A percentile compares a stretch with the other conserved stretches of the same genome.
Conservation (phyloP, 1,140 invertebrate genomes). For the Calephelis nemesis region DNA sequence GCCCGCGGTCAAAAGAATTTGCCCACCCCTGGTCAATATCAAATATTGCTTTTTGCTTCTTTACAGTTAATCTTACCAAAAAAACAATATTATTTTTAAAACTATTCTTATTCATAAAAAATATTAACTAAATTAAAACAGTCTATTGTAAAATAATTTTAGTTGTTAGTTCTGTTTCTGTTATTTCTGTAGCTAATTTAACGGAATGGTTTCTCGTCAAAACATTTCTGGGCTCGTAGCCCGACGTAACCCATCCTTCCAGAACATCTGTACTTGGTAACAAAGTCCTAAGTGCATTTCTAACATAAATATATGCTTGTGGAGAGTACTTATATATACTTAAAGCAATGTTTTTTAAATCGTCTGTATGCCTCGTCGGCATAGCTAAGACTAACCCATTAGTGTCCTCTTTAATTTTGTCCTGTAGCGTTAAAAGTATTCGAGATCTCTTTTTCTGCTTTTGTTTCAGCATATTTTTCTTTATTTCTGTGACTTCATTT, state of each 20-base stretch:
- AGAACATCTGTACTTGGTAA: slow-evolving; percentile 64
- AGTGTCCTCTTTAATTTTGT: slow-evolving; percentile 70
- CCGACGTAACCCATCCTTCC: slow-evolving; percentile 57
- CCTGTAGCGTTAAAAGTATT: slow-evolving; percentile 64
- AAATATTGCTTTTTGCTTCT: background rate
- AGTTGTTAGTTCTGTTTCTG: slow-evolving; percentile 62
- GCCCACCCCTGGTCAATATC: no score
- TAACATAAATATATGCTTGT: slow-evolving; percentile 68
- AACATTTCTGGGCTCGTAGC: slow-evolving; percentile 61
- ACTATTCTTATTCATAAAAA: slow-evolving; percentile 20
- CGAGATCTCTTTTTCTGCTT: slow-evolving; percentile 64
- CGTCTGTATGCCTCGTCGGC: slow-evolving; percentile 66
- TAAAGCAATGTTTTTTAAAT: slow-evolving; percentile 68
- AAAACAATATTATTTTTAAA: background rate
- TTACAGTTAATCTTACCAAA: background rate
- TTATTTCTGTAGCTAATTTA: slow-evolving; percentile 61
- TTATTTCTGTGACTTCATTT: slow-evolving; percentile 59
- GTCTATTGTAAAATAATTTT: slow-evolving; percentile 58
- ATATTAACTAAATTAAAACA: slow-evolving; percentile 36
- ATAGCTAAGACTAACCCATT: slow-evolving; percentile 66
- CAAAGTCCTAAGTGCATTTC: slow-evolving; percentile 68
- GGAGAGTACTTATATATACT: slow-evolving; percentile 73
- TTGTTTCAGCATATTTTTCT: slow-evolving; percentile 60
- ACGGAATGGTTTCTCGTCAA: slow-evolving; percentile 54
- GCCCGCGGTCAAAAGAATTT: no score